These are phyloP conservation scores for Tenualosa thibaudeaui DNA, from an alignment of 2,797 vertebrate genomes.

Conservation along the genomic window DNA sequence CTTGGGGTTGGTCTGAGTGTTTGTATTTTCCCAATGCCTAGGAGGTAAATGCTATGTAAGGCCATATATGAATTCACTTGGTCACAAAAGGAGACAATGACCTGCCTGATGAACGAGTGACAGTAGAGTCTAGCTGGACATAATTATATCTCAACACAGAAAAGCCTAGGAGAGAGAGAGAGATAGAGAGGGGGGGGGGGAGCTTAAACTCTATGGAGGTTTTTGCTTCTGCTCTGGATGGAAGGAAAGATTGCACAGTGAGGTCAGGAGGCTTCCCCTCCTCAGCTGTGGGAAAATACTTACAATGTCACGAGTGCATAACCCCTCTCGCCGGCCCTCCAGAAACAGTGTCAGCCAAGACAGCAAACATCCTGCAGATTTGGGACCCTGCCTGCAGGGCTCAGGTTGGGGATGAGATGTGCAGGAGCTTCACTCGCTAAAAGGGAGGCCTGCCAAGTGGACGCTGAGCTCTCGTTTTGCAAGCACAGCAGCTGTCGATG, in stretches of 20 bases:
- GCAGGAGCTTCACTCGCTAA: constrained; percentile 23
- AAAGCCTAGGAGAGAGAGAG: neutral
- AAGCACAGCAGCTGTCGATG: neutral
- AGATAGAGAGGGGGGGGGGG: neutral
- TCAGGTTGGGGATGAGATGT: constrained; percentile 38
- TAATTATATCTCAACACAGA: neutral
- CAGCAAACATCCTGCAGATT: constrained; percentile 49
- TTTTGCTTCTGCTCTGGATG: constrained; percentile 1
- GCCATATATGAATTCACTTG: constrained; percentile 28
- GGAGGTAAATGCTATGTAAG: constrained; percentile 15
- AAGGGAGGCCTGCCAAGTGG: neutral
- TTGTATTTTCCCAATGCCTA: neutral
- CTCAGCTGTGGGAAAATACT: constrained; percentile 71
- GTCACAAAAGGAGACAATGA: constrained; percentile 21
- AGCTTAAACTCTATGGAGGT: neutral
- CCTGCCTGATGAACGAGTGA: constrained; percentile 49
- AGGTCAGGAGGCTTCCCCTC: constrained; percentile 37
- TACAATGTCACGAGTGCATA: constrained; percentile 63
- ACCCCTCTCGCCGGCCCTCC: constrained; percentile 51
- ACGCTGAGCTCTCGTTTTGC: neutral
- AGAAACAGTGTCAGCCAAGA: constrained; percentile 59
- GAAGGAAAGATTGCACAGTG: constrained; percentile 1
- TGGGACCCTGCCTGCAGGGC: constrained; percentile 37
- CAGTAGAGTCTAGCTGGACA: constrained; percentile 30
- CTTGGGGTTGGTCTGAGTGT: neutral